Conservation (phyloP, 2,888 invertebrate species). For the Zhengitettix transpicula region DNA sequence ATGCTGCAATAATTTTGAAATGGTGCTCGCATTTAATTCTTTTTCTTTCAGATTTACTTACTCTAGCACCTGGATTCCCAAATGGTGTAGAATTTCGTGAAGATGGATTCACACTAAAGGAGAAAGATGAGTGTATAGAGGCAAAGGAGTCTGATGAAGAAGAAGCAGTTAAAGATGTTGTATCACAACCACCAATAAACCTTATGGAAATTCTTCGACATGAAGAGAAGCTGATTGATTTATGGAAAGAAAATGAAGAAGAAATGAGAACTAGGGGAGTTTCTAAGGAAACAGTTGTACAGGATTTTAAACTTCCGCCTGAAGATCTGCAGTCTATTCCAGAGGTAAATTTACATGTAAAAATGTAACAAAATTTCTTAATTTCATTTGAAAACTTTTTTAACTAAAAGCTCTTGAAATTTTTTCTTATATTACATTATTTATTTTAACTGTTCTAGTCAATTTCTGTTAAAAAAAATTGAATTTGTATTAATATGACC, state of each 20-base stretch:
- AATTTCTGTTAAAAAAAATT: too few relatives aligned
- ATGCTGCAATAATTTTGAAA: too few relatives aligned
- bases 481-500: too few relatives aligned
- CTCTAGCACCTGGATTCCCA: conserved; percentile 50
- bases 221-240: conserved; percentile 39
- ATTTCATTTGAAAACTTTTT: neutral
- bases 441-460: too few relatives aligned
- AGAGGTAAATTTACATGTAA: conserved; percentile 1
- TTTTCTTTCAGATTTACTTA: conserved; percentile 31
- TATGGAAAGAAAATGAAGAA: conserved; percentile 18
- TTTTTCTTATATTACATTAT: too few relatives aligned
- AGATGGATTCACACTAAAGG: conserved; percentile 30
- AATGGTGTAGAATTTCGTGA: conserved; percentile 37
- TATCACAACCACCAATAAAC: conserved; percentile 30
- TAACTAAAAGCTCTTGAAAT: neutral
- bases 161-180: conserved; percentile 20
- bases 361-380: neutral
- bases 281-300: conserved; percentile 15
- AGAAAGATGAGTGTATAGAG: conserved; percentile 1
- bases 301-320: conserved; percentile 1
- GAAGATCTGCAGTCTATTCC: conserved; percentile 3
- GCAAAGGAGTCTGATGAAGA: conserved; percentile 19
- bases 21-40: too few relatives aligned
- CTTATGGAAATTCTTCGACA: conserved; percentile 42
- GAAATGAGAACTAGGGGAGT: conserved; percentile 13